These are phyloP conservation scores for Sitophilus oryzae DNA, from an alignment of 1,140 invertebrate species.

Conservation along the genomic window DNA sequence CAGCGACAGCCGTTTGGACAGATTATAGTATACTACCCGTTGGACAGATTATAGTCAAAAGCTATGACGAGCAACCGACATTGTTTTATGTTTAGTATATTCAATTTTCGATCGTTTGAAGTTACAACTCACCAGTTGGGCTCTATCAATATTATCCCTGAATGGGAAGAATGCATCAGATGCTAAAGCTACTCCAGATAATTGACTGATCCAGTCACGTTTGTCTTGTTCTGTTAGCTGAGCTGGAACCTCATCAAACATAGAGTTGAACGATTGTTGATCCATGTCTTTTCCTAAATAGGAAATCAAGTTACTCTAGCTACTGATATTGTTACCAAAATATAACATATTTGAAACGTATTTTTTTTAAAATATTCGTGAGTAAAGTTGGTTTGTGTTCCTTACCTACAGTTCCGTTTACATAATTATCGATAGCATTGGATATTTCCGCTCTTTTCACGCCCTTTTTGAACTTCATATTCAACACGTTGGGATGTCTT, in stretches of 20 bases:
- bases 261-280: slow-evolving; percentile 56
- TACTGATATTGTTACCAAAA: too few species aligned
- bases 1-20: too few species aligned
- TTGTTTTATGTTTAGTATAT: too few species aligned
- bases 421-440: slow-evolving; percentile 95
- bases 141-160: slow-evolving; percentile 94
- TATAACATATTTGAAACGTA: too few species aligned
- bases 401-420: slow-evolving; percentile 81
- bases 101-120: too few species aligned
- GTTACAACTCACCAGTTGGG: slow-evolving; percentile 77
- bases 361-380: too few species aligned
- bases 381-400: neutral
- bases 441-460: slow-evolving; percentile 90
- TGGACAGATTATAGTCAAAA: too few species aligned
- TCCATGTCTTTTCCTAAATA: slow-evolving; percentile 68
- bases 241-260: slow-evolving; percentile 71
- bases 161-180: slow-evolving; percentile 99
- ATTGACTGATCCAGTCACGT: slow-evolving; percentile 69
- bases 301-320: too few species aligned
- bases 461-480: slow-evolving; percentile 83
- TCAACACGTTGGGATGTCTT: slow-evolving; percentile 81
- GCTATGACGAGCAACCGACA: too few species aligned
- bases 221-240: slow-evolving; percentile 64
- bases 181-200: slow-evolving; percentile 85
- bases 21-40: too few species aligned